Evolutionary conservation across 92 coral and sea anemone genomes (phyloP).

Genomic region (Siderastrea radians): DNA sequence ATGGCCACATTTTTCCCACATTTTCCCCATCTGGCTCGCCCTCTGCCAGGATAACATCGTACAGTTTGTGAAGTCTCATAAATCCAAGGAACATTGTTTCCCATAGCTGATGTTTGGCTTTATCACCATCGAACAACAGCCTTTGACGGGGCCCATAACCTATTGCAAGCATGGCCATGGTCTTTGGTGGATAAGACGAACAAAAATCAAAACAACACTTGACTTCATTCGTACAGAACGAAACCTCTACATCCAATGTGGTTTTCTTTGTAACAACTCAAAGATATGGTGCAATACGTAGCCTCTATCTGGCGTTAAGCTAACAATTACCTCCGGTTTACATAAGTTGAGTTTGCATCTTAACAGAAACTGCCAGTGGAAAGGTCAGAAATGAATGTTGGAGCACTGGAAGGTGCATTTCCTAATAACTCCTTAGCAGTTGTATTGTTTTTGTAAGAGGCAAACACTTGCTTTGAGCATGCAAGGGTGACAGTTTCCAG

Average conservation of each 20-base stretch:
- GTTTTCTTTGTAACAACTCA: slow-evolving; percentile 4
- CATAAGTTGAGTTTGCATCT: too few species aligned
- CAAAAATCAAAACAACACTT: background rate
- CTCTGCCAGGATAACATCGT: slow-evolving; percentile 13
- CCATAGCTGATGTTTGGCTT: slow-evolving; percentile 57
- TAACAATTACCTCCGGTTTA: too few species aligned
- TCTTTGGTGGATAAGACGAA: background rate
- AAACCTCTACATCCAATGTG: background rate
- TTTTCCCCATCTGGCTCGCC: background rate
- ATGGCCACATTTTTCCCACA: slow-evolving; percentile 23
- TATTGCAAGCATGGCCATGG: slow-evolving; percentile 15
- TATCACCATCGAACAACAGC: slow-evolving; percentile 64
- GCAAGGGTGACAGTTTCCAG: slow-evolving; percentile 56
- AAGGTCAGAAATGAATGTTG: slow-evolving; percentile 67
- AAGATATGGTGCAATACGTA: slow-evolving; percentile 15
- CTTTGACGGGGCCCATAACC: slow-evolving; percentile 70
- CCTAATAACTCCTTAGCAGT: slow-evolving; percentile 66
- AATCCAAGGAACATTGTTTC: slow-evolving; percentile 58
- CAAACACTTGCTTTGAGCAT: slow-evolving; percentile 64
- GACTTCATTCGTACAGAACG: slow-evolving; percentile 1
- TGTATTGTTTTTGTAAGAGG: slow-evolving; percentile 60
- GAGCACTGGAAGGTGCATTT: slow-evolving; percentile 64
- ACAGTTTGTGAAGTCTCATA: slow-evolving; percentile 45
- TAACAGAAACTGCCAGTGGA: slow-evolving; percentile 67
- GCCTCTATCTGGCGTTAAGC: slow-evolving; percentile 2